Evolutionary conservation across 1,140 invertebrate genomes (phyloP).

Genomic region (Grapholita molesta): DNA sequence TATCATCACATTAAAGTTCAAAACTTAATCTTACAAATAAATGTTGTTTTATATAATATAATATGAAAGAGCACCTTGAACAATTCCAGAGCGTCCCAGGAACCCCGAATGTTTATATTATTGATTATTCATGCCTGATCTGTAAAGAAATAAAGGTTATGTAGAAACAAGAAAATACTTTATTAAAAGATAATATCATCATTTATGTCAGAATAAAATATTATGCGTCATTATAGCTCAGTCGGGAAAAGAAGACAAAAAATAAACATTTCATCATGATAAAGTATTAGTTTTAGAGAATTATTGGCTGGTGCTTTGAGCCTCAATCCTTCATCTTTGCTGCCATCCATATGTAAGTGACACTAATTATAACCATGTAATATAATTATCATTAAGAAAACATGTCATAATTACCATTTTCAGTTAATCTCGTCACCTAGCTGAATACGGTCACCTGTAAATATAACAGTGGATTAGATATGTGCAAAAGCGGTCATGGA

Average conservation of each 20-base stretch:
- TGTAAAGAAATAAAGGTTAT: background rate
- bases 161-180: background rate
- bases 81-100: background rate
- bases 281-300: slow-evolving; percentile 6
- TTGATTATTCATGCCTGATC: background rate
- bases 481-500: slow-evolving; percentile 10
- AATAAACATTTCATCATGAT: slow-evolving; percentile 50
- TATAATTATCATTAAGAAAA: too few species aligned
- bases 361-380: too few species aligned
- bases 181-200: background rate
- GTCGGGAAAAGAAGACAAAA: slow-evolving; percentile 69
- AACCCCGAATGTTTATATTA: background rate
- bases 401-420: background rate
- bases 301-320: too few species aligned
- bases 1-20: background rate
- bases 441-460: slow-evolving; percentile 67
- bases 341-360: too few species aligned
- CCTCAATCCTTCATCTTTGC: too few species aligned
- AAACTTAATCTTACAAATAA: background rate
- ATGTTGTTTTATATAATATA: background rate
- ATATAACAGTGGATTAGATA: slow-evolving; percentile 31
- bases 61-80: background rate
- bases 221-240: slow-evolving; percentile 57
- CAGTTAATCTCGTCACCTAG: slow-evolving; percentile 30
- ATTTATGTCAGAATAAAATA: slow-evolving; percentile 22